Base-by-base conservation (phyloP, 2,888 invertebrate species). In the Euzophera pinguis region DNA sequence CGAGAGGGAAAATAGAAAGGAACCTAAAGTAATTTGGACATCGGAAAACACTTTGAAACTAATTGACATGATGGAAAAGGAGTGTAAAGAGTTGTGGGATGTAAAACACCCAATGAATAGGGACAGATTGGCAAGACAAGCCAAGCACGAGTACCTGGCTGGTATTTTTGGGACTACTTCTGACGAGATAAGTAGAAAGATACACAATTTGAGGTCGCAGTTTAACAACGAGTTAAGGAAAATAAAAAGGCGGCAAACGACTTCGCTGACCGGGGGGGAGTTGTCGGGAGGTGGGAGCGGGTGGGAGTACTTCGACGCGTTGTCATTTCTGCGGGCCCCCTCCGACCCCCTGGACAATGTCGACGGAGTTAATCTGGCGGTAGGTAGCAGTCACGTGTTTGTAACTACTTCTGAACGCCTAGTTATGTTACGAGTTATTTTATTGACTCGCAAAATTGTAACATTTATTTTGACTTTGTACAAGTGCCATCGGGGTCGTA, bases 291-390 rank as follows among this genome's bases (percentile, higher is more conserved):
- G 71, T 53, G 69, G 60, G 35, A 87, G 86, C 57, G 74, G 78
- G 49, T 89, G 89, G 89, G 88, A 88, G 65, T 84, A 89, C 59
- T 89, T 89, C 60, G 87, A 89, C 35, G 74, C 85, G 52, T 71
- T 89, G 48, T 71, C 78, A 53, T 89, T 87, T 56, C 64, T 88
- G 56, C 67, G 76, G 53, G 56, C 66, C 49, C 62, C 54, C 52
- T 82, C 55, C 53, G 83, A 86, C 59, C 73, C 79, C 34, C 64
- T 77, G 29, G 81, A 81, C 34, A 55, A 61, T 27, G 63, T 77
- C 54, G 85, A 86, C 37, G 71, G 78, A 49, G 82, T 87, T 60
- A 88, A 87, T 65, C 67, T 87, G 34, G 87, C 76, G 84, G 88
- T 88, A 71, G 50, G 22, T 22, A 22, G 22, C 22, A 22, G 72